Percentiles rank a stretch among this genome's conserved stretches.
Conservation (phyloP, 2,888 invertebrate species). For the Napeogenes inachia region DNA sequence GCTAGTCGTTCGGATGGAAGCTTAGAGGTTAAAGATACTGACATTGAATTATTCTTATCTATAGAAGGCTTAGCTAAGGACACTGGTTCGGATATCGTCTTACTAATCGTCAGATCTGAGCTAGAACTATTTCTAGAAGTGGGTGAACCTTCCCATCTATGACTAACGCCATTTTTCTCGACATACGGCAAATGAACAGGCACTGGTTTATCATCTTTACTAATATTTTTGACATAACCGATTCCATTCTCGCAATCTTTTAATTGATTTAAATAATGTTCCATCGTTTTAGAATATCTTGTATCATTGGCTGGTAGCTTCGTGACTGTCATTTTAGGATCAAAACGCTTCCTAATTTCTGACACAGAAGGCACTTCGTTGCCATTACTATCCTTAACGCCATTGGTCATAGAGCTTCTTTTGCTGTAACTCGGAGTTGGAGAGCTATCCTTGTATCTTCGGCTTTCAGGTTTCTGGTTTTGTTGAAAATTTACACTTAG, state of each 20-base stretch:
- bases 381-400: conserved; percentile 77
- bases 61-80: conserved; percentile 54
- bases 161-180: conserved; percentile 58
- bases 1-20: conserved; percentile 64
- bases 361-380: conserved; percentile 78
- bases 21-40: conserved; percentile 58
- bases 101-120: conserved; percentile 66
- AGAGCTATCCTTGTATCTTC: conserved; percentile 65
- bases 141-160: conserved; percentile 58
- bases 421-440: conserved; percentile 60
- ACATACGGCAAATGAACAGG: conserved; percentile 66
- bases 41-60: conserved; percentile 57
- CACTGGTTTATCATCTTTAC: conserved; percentile 66
- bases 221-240: conserved; percentile 56
- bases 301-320: conserved; percentile 66
- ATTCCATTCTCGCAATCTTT: conserved; percentile 66
- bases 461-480: conserved; percentile 66
- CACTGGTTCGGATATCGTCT: conserved; percentile 67
- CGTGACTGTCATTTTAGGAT: conserved; percentile 71
- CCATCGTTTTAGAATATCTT: conserved; percentile 55
- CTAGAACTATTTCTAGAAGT: conserved; percentile 63
- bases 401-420: conserved; percentile 60
- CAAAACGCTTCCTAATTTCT: conserved; percentile 78
- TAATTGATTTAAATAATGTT: conserved; percentile 62
- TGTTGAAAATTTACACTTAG: conserved; percentile 58